Evolutionary conservation across 2,797 vertebrate species (phyloP).

Genomic region (Xenops minutus): DNA sequence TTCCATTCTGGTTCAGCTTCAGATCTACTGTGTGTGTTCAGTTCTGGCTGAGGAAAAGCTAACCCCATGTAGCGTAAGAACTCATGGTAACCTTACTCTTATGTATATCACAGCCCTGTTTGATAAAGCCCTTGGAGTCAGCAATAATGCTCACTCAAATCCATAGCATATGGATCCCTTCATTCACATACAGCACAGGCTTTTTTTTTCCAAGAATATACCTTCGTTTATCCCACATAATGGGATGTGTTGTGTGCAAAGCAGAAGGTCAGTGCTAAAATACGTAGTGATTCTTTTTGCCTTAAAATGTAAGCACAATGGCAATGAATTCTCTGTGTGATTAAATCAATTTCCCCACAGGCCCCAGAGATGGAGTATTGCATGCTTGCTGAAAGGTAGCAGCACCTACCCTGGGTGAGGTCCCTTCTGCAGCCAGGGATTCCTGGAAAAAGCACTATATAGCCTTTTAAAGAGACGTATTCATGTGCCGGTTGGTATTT

Average conservation of each 20-base stretch:
- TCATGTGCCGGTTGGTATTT: background rate
- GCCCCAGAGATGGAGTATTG: background rate
- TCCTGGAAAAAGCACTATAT: background rate
- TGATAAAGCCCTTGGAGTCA: background rate
- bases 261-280: background rate
- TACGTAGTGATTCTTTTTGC: background rate
- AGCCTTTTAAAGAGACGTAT: background rate
- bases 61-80: background rate
- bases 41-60: background rate
- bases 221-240: background rate
- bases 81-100: background rate
- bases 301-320: background rate
- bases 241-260: background rate
- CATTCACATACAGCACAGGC: background rate
- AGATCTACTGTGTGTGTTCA: background rate
- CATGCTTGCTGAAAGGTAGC: background rate
- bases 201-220: background rate
- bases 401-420: background rate
- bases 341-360: background rate
- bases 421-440: background rate
- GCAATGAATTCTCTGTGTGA: background rate
- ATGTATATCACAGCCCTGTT: background rate
- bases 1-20: background rate
- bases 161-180: background rate
- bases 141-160: background rate